Percentiles rank a stretch among this genome's conserved stretches.
Evolutionary conservation across 2,113 vertebrate species (phyloP).

Genomic region (Fulica atra): DNA sequence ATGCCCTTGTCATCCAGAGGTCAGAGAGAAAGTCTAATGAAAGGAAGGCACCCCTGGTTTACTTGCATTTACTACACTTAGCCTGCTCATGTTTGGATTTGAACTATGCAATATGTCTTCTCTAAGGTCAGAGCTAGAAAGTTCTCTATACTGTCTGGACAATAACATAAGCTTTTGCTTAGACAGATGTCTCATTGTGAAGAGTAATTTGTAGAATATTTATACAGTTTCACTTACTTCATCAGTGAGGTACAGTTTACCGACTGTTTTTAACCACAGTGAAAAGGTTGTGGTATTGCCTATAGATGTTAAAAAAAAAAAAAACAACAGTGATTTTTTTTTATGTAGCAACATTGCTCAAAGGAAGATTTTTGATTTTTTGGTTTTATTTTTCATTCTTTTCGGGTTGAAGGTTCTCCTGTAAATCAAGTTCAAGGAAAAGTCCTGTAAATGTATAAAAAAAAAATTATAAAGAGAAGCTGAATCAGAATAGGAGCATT

Average conservation of each 20-base stretch:
- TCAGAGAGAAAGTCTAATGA: conserved; percentile 54
- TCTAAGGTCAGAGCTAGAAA: not conserved
- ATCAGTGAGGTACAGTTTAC: not conserved
- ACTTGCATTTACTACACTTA: conserved; percentile 16
- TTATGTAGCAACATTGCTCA: not conserved
- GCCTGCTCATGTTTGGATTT: conserved; percentile 31
- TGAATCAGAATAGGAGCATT: not conserved
- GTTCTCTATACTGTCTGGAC: not conserved
- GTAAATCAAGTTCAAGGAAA: not conserved
- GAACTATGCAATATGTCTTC: not conserved
- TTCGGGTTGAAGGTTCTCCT: not conserved
- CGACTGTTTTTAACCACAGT: not conserved
- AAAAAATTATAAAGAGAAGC: not conserved
- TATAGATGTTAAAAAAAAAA: not conserved
- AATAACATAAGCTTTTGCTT: conserved; percentile 36
- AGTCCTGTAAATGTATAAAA: not conserved
- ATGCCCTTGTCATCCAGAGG: conserved; percentile 55
- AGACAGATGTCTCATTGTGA: not conserved
- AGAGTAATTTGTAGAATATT: conserved; percentile 4
- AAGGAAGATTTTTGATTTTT: not conserved
- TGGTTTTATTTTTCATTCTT: not conserved
- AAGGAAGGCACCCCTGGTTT: conserved; percentile 47
- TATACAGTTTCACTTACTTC: not conserved
- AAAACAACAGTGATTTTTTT: too few species aligned
- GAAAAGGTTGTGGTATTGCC: not conserved